Evolutionary conservation across 2,797 vertebrate species (phyloP).

Genomic region (Vultur gryphus): DNA sequence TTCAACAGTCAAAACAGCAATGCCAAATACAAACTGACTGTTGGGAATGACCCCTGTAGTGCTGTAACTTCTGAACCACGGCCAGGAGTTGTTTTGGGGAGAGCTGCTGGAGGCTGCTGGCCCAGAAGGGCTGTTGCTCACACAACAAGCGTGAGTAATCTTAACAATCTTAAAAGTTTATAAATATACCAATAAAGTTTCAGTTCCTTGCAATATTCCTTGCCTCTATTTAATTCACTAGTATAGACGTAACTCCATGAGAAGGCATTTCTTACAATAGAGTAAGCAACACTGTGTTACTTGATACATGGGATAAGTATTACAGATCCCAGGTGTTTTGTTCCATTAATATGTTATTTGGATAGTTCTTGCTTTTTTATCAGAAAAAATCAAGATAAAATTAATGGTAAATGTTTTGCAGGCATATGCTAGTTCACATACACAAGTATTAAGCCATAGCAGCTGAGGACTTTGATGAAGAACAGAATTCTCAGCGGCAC

Average conservation of each 20-base stretch:
- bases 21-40: background rate
- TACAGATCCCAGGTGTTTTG: background rate
- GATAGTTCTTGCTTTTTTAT: background rate
- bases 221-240: background rate
- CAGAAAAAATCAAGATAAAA: background rate
- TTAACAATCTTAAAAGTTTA: background rate
- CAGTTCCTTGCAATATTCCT: background rate
- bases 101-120: background rate
- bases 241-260: background rate
- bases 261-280: background rate
- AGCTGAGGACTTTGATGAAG: background rate
- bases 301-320: rapidly evolving
- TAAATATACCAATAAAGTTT: background rate
- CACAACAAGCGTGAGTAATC: no score
- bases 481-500: background rate
- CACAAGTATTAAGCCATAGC: background rate
- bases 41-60: background rate
- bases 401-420: background rate
- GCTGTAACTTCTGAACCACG: rapidly evolving
- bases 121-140: background rate
- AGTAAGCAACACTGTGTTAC: background rate
- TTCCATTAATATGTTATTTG: background rate
- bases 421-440: background rate
- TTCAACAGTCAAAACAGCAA: background rate
- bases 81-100: background rate